These are phyloP conservation scores for Stratiomys singularior DNA, from an alignment of 2,888 invertebrate genomes.

Conservation along the genomic window DNA sequence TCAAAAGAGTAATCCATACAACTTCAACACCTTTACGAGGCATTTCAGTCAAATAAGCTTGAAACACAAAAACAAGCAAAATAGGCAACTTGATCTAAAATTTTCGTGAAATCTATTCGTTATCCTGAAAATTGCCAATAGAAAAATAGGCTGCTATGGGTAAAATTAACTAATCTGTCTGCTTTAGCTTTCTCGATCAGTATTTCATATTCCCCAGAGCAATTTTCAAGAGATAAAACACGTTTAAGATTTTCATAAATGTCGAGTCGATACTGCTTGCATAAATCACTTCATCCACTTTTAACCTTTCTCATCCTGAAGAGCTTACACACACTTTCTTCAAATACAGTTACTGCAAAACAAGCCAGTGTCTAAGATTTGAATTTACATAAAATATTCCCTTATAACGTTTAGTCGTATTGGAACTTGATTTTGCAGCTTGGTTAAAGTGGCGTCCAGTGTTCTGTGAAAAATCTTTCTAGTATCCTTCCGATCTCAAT, in stretches of 20 bases:
- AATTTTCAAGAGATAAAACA: too few species aligned
- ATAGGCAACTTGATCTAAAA: too few species aligned
- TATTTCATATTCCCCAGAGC: too few species aligned
- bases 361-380: constrained; percentile 39
- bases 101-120: too few species aligned
- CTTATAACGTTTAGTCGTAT: constrained; percentile 27
- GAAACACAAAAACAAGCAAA: too few species aligned
- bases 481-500: neutral
- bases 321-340: neutral
- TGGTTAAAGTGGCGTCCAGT: neutral
- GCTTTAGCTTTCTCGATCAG: too few species aligned
- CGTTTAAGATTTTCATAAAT: neutral
- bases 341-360: neutral
- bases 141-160: too few species aligned
- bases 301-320: neutral
- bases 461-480: constrained; percentile 8
- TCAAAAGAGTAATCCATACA: too few species aligned
- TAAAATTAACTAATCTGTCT: too few species aligned
- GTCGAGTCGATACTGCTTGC: neutral
- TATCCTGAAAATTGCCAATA: too few species aligned
- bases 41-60: too few species aligned
- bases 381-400: constrained; percentile 50
- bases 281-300: constrained; percentile 24
- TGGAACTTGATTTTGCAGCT: constrained; percentile 38
- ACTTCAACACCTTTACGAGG: too few species aligned